Evolutionary conservation across 92 coral and sea anemone genomes (phyloP), one percentile per base, ranked within the genome.

Genomic region (Phenganax marumi): DNA sequence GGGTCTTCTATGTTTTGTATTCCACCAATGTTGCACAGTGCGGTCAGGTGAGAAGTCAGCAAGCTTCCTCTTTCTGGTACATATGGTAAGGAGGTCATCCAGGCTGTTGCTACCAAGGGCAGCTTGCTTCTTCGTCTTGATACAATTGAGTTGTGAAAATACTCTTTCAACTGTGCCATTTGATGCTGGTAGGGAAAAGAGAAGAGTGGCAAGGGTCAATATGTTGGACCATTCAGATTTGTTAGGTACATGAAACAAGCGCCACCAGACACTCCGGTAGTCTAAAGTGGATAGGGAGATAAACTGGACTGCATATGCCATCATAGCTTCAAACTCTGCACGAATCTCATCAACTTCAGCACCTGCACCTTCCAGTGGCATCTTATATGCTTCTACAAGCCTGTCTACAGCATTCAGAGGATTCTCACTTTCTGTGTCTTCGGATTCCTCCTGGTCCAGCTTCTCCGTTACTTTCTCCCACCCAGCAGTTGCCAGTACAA

Each of bases 161-260:
- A 91, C 49, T 86, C 96, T 84, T 85, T 89, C 97, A 16, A 91
- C 97, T 65, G 88, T 91, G 77, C 90, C 96, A 89, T 87, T 91
- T 22, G 95, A 91, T 43, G 86, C 85, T 65, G 92, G 91, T 72
- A 91, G 89, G 81, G 86, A 70, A 68, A 91, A 87, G 47, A 87
- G 86, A 65, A 89, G 92, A 68, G 85, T 84, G 53, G 86, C 89
- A 66, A 89, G 84, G 62, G 85, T 81, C 60, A 90, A 84, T 53
- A 88, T 88, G 84, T 86, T 86, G 52, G 72, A 43, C 91, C 90
- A 91, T 75, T 90, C 79, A 53, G 68, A 62, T 47, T 78, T 90
- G 80, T 70, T 70, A 47, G 76, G 52, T 63, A 89, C 89, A 76
- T 86, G 86, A 74, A 85, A 85, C 86, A 88, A 88, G 62, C 91